Base-by-base conservation (phyloP, 2,113 vertebrate genomes). In the Etheostoma spectabile region DNA sequence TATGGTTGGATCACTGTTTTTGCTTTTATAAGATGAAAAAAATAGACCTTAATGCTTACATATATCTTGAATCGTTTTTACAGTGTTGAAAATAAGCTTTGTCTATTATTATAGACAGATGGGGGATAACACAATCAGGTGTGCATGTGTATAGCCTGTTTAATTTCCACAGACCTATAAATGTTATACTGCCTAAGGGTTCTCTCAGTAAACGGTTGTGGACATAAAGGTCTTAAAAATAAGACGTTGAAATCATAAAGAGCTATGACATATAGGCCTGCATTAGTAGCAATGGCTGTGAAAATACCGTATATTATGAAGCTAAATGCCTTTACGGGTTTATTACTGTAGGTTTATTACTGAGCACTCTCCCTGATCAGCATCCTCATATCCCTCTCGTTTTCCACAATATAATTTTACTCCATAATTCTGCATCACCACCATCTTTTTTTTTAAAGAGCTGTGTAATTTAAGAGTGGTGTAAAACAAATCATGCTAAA, bases 351-450 rank as follows among this genome's bases (percentile, higher is more conserved):
- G 62, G 57, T 86, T 59, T 72, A 72, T 59, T 38, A n/a, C 55
- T 56, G 63, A 81, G 48, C 52, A 38, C 56, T 52, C 74, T 83
- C 35, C 48, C 49, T 70, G 38, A 86, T 68, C 73, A 77, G 68
- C 60, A 55, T 82, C 64, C 52, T 49, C 30, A 33, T n/a, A 59
- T 57, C 49, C 35, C 48, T 62, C 42, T 42, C 16, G 60, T 84
- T 77, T 63, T 15, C 59, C 42, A 77, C 61, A 61, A 59, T 74
- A 48, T 60, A 55, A 82, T 75, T 81, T 65, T 18, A 73, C 33
- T 38, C 6, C 22, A 35, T 66, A 53, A 75, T 70, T 33, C 67
- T 75, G 67, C 62, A 55, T 22, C 35, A 5, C n/a, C 46, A 24
- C 16, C 24, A 52, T 63, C 52, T 55, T 33, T 71, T 48, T 42